Percentiles rank a stretch among this genome's conserved stretches.
Conservation (phyloP, 1,140 invertebrate species). For the Capitella teleta region DNA sequence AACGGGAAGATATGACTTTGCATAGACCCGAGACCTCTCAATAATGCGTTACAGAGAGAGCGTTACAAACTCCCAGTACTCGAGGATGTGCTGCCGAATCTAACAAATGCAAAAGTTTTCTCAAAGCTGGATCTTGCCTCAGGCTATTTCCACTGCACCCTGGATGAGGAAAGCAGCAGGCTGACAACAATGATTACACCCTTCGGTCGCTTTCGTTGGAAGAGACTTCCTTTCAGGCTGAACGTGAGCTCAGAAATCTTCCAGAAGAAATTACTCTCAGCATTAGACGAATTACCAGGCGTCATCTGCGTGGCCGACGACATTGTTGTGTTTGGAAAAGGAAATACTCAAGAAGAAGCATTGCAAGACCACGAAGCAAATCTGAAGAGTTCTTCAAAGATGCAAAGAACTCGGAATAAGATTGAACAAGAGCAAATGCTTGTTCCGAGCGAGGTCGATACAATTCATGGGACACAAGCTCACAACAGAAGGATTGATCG, state of each 20-base stretch:
- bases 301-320: conserved; percentile 35
- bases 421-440: too few relatives aligned
- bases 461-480: too few relatives aligned
- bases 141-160: conserved; percentile 16
- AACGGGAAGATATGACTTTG: conserved; percentile 16
- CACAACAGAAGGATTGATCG: too few relatives aligned
- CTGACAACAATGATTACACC: conserved; percentile 17
- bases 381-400: too few relatives aligned
- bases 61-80: conserved; percentile 15
- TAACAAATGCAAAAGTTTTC: conserved; percentile 18
- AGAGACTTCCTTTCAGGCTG: conserved; percentile 15
- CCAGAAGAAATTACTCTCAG: conserved; percentile 21
- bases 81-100: conserved; percentile 19
- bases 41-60: conserved; percentile 15
- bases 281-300: conserved; percentile 28
- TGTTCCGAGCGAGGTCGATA: too few relatives aligned
- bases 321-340: conserved; percentile 2
- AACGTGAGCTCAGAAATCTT: conserved; percentile 25
- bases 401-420: too few relatives aligned
- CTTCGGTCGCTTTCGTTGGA: conserved; percentile 17
- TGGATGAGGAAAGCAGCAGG: conserved; percentile 18
- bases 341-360: too few relatives aligned
- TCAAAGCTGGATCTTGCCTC: conserved; percentile 16
- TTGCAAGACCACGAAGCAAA: too few relatives aligned
- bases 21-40: conserved; percentile 18